These are phyloP conservation scores for Trachelus stipa DNA, from an alignment of 2,888 invertebrate species.

Conservation along the genomic window DNA sequence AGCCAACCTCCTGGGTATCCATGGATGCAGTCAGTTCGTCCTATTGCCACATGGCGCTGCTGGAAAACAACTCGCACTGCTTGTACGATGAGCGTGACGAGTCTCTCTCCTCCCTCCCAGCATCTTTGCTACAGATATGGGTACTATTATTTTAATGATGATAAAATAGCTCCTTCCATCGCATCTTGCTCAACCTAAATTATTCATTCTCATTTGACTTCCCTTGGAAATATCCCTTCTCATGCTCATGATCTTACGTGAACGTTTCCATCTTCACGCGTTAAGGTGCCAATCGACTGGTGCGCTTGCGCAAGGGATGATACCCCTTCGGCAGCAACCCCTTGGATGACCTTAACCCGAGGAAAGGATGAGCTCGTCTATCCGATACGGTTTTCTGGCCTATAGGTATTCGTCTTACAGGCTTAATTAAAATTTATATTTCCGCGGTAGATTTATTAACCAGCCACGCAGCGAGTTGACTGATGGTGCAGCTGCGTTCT, in stretches of 20 bases:
- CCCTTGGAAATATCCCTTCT: background rate
- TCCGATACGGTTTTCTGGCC: background rate
- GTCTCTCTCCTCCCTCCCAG: conserved; percentile 3
- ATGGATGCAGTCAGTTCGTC: background rate
- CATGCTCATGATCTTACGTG: too few species aligned
- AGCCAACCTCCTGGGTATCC: conserved; percentile 14
- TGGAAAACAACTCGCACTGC: background rate
- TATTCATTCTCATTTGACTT: conserved; percentile 6
- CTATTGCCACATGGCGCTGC: background rate
- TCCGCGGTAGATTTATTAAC: conserved; percentile 30
- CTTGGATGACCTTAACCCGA: conserved; percentile 2
- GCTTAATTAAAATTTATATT: conserved; percentile 39
- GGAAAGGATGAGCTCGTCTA: background rate
- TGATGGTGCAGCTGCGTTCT: conserved; percentile 29
- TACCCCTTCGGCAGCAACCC: background rate
- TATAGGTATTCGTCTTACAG: conserved; percentile 23
- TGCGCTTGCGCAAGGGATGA: background rate
- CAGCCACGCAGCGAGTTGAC: conserved; percentile 17
- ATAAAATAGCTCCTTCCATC: conserved; percentile 27
- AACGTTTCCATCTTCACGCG: background rate
- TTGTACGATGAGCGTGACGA: conserved; percentile 1
- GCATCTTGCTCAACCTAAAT: conserved; percentile 11
- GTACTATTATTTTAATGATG: conserved; percentile 31
- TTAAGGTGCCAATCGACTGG: background rate
- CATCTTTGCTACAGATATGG: background rate